Percentiles rank a stretch among this genome's conserved stretches.
These are phyloP conservation scores for Adrianichthys oophorus DNA, from an alignment of 2,797 vertebrate genomes.

Conservation along the genomic window DNA sequence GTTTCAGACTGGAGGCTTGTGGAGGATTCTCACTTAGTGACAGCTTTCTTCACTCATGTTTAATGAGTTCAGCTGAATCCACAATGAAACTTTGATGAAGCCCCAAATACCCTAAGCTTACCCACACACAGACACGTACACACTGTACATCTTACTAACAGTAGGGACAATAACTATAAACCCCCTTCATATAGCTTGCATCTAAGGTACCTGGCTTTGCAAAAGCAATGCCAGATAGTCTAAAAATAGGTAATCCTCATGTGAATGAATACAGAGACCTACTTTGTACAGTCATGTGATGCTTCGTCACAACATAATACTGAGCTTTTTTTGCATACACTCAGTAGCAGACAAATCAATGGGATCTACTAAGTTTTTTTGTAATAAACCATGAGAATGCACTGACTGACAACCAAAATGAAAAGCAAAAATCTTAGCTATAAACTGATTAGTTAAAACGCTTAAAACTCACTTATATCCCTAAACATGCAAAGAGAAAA, in stretches of 20 bases:
- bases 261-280: conserved; percentile 41
- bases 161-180: conserved; percentile 3
- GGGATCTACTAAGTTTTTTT: too few relatives aligned
- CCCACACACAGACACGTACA: conserved; percentile 15
- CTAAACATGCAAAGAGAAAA: too few relatives aligned
- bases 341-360: too few relatives aligned
- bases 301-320: conserved; percentile 11
- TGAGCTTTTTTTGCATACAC: conserved; percentile 1
- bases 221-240: conserved; percentile 20
- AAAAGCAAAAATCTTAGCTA: too few relatives aligned
- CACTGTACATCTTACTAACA: conserved; percentile 5
- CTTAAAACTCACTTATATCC: too few relatives aligned
- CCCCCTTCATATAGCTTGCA: not conserved
- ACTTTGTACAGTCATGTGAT: conserved; percentile 28
- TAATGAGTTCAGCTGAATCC: conserved; percentile 55
- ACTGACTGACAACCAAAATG: too few relatives aligned
- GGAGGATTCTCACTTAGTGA: conserved; percentile 29
- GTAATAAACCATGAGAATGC: too few relatives aligned
- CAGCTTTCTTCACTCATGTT: conserved; percentile 53
- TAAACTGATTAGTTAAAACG: too few relatives aligned
- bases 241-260: conserved; percentile 37
- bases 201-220: conserved; percentile 29
- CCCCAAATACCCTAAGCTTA: conserved; percentile 26
- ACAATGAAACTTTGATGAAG: conserved; percentile 66
- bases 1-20: conserved; percentile 36